Evolutionary conservation across 2,797 vertebrate genomes (phyloP).

Genomic region (Oryzias dopingdopingensis): DNA sequence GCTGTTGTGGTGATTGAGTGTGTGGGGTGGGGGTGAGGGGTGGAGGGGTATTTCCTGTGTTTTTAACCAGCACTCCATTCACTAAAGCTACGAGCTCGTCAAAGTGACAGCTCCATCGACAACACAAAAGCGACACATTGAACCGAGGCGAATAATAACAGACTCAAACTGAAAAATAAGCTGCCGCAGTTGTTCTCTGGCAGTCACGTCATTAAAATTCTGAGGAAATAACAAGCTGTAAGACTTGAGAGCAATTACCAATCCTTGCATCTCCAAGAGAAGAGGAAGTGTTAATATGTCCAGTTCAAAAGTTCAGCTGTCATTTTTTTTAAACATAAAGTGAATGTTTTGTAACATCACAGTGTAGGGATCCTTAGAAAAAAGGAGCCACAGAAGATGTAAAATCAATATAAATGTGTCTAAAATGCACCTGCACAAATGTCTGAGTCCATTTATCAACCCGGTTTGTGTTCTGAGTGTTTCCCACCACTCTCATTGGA

Average conservation of each 20-base stretch:
- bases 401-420: slow-evolving; percentile 11
- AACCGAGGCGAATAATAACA: slow-evolving; percentile 54
- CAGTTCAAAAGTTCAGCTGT: slow-evolving; percentile 10
- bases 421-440: slow-evolving; percentile 8
- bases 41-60: slow-evolving; percentile 55
- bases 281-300: slow-evolving; percentile 11
- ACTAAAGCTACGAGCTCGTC: slow-evolving; percentile 34
- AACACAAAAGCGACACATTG: slow-evolving; percentile 48
- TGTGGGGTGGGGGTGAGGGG: not conserved
- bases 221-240: slow-evolving; percentile 32
- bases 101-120: slow-evolving; percentile 57
- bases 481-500: slow-evolving; percentile 5
- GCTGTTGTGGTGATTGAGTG: not conserved
- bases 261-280: slow-evolving; percentile 19
- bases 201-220: slow-evolving; percentile 50
- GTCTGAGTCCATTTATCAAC: slow-evolving; percentile 11
- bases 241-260: slow-evolving; percentile 51
- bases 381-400: slow-evolving; percentile 7
- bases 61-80: slow-evolving; percentile 34
- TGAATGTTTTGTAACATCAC: slow-evolving; percentile 16
- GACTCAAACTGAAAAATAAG: slow-evolving; percentile 40
- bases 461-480: not conserved
- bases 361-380: not conserved
- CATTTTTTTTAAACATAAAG: slow-evolving; percentile 18
- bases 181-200: slow-evolving; percentile 45